Evolutionary conservation across 2,113 vertebrate species (phyloP).

Genomic region (Sinosuthora webbiana): DNA sequence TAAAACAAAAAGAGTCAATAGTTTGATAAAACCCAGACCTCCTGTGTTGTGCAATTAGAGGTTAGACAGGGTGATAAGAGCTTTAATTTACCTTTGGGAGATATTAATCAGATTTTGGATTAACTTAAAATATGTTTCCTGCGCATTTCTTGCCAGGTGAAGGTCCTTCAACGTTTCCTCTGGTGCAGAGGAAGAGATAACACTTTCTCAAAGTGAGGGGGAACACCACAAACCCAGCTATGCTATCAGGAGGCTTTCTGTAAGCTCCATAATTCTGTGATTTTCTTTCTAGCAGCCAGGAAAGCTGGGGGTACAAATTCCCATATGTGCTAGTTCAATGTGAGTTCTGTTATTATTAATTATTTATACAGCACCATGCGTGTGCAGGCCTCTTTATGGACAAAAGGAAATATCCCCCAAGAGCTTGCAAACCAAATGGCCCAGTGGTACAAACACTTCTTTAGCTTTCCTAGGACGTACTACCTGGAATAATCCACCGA

Average conservation of each 20-base stretch:
- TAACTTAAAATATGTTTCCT: slow-evolving; percentile 45
- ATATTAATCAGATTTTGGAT: slow-evolving; percentile 13
- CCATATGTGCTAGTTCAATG: background rate
- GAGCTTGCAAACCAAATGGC: slow-evolving; percentile 20
- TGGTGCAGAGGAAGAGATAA: slow-evolving; percentile 10
- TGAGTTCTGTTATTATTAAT: slow-evolving; percentile 52
- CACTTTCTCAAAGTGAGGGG: background rate
- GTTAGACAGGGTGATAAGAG: slow-evolving; percentile 47
- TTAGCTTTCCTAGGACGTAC: background rate
- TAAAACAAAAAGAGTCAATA: slow-evolving; percentile 25
- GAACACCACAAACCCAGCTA: background rate
- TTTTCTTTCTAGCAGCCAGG: slow-evolving; percentile 27
- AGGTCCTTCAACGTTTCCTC: background rate
- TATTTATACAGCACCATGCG: slow-evolving; percentile 7
- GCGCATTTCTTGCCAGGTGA: slow-evolving; percentile 21
- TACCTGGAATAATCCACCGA: background rate
- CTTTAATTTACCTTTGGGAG: slow-evolving; percentile 49
- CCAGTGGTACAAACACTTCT: slow-evolving; percentile 34
- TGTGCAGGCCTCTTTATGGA: slow-evolving; percentile 37
- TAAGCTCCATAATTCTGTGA: background rate
- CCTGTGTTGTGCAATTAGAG: slow-evolving; percentile 37
- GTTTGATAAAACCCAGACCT: slow-evolving; percentile 46
- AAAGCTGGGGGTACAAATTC: background rate
- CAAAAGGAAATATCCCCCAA: slow-evolving; percentile 40
- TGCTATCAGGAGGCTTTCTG: slow-evolving; percentile 8